Base-by-base conservation (phyloP, 2,113 vertebrate genomes). In the Glareola pratincola region DNA sequence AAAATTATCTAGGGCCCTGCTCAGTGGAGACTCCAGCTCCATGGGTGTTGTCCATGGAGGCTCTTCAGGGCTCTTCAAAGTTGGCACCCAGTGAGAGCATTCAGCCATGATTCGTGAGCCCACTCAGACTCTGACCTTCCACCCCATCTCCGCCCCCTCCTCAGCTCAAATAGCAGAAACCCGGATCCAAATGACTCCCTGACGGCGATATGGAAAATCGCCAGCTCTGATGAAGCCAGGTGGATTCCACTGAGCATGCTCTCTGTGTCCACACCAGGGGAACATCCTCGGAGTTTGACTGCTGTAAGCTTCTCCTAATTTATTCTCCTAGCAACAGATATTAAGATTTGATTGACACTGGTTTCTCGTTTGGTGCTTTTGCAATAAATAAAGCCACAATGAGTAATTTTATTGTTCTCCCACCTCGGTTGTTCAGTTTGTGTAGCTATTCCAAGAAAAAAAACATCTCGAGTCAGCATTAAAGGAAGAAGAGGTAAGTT, bases 281-380 rank as follows among this genome's bases (percentile, higher is more conserved):
- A 96, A 91, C 76, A 87, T 95, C 66, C 63, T 87, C 2, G 0
- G 69, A 93, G 80, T 82, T 43, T 76, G 51, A 85, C 37, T 73
- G 62, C 81, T 93, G 27, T 79, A 80, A 93, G 54, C 57, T 43
- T 94, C 69, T 91, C 50, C 62, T 96, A 81, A 96, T 97, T 96
- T 88, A 81, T 91, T 91, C 66, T 94, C 79, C 82, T 94, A 92
- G 87, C 82, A 97, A 94, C 82, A 92, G 79, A 90, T 94, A 94
- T 47, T 91, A 91, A 92, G 86, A 53, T 54, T 90, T 93, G 92
- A 92, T 59, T 80, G 88, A 93, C 72, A 67, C 10, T 47, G 30
- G 1, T 37, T 94, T 92, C 81, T 91, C 73, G 45, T 90, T 71
- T 39, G 19, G 16, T 82, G 56, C 66, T 83, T 95, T 92, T 95